Evolutionary conservation across 1,140 invertebrate species (phyloP).

Genomic region (Caenorhabditis tropicalis): DNA sequence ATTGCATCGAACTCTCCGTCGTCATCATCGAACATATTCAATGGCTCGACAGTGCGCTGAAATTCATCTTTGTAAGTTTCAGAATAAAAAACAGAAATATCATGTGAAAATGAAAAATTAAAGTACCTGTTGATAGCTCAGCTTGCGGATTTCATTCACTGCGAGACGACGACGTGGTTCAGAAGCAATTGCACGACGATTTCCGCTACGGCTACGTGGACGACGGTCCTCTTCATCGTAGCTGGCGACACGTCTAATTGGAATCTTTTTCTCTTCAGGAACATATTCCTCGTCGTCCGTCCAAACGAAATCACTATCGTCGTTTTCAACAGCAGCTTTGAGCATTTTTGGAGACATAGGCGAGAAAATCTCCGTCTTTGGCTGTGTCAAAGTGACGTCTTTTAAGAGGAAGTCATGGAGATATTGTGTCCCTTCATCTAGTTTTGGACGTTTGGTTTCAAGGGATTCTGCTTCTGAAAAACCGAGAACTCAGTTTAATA

Average conservation of each 20-base stretch:
- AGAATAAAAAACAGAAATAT: neutral
- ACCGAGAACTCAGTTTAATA: neutral
- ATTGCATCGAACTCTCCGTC: neutral
- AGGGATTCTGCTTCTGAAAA: neutral
- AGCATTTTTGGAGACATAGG: neutral
- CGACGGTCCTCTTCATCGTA: slow-evolving; percentile 21
- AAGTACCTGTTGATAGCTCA: slow-evolving; percentile 13
- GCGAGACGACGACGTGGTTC: slow-evolving; percentile 10
- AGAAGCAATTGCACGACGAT: neutral
- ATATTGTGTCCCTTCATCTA: neutral
- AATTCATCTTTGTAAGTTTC: no score
- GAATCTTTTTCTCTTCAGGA: neutral
- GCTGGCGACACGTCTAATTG: neutral
- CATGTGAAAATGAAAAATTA: neutral
- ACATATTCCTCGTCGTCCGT: neutral
- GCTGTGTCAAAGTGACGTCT: neutral
- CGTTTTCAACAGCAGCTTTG: neutral
- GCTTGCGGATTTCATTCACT: neutral
- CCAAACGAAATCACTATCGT: neutral
- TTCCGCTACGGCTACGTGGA: neutral
- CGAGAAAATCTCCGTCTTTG: neutral
- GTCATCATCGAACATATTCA: neutral
- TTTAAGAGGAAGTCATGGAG: neutral
- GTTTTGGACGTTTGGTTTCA: neutral
- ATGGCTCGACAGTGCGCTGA: slow-evolving; percentile 13